These are phyloP conservation scores for Himalopsyche japonica DNA, from an alignment of 2,888 invertebrate genomes.

Conservation along the genomic window DNA sequence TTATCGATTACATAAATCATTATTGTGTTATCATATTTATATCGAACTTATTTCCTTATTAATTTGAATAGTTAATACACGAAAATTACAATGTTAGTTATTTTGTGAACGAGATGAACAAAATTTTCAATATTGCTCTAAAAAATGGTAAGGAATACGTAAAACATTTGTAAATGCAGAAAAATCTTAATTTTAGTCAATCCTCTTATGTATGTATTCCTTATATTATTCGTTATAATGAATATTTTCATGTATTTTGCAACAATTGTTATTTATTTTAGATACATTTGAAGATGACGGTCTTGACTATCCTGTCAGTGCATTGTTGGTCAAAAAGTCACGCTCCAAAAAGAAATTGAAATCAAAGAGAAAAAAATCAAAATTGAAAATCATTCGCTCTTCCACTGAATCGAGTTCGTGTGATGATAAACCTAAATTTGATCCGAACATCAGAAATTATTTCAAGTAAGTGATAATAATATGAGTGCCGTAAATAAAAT, in stretches of 20 bases:
- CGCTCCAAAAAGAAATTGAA: slow-evolving; percentile 47
- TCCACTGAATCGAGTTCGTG: neutral
- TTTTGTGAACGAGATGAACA: too few relatives aligned
- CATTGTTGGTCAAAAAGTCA: slow-evolving; percentile 25
- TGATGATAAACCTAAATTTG: slow-evolving; percentile 42
- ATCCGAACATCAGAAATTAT: slow-evolving; percentile 53
- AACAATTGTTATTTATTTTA: slow-evolving; percentile 35
- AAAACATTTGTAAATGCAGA: too few relatives aligned
- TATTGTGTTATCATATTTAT: too few relatives aligned
- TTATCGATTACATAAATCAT: slow-evolving; percentile 41
- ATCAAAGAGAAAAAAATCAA: slow-evolving; percentile 43
- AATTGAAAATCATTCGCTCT: slow-evolving; percentile 40
- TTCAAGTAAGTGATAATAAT: slow-evolving; percentile 43
- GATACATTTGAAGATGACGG: slow-evolving; percentile 32
- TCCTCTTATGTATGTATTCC: too few relatives aligned
- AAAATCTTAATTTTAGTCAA: too few relatives aligned
- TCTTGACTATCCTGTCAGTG: slow-evolving; percentile 28
- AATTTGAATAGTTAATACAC: too few relatives aligned
- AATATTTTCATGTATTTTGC: too few relatives aligned
- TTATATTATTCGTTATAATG: too few relatives aligned
- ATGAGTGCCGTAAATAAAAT: neutral
- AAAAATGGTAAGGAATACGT: too few relatives aligned
- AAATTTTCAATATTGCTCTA: too few relatives aligned
- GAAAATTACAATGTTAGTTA: too few relatives aligned
- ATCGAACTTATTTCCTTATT: too few relatives aligned